A percentile compares a stretch with the other conserved stretches of the same genome.
These are phyloP conservation scores for Todiramphus chloris DNA, from an alignment of 2,113 vertebrate species.

Conservation along the genomic window DNA sequence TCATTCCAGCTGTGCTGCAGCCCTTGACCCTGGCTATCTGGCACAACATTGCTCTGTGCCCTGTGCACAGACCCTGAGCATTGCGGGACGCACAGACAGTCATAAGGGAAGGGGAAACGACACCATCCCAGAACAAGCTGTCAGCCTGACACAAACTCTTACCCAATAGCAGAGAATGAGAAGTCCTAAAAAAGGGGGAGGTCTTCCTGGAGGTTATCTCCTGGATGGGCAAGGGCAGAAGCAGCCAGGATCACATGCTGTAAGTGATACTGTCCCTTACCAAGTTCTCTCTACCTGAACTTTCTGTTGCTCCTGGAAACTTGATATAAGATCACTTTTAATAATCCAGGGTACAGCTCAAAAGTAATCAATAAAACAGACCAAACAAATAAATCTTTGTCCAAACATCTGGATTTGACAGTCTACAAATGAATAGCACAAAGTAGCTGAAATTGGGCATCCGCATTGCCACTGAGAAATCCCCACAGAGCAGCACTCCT, in stretches of 20 bases:
- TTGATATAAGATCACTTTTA: neutral
- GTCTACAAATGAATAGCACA: neutral
- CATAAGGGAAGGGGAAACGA: neutral
- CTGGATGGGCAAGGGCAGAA: neutral
- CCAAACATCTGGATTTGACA: neutral
- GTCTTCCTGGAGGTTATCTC: neutral
- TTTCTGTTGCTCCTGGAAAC: neutral
- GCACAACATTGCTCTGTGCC: neutral
- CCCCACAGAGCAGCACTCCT: neutral
- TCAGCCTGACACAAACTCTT: neutral
- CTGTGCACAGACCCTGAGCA: rapidly evolving
- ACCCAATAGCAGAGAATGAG: neutral
- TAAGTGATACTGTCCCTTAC: neutral
- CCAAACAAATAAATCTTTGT: neutral
- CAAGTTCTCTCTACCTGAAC: neutral
- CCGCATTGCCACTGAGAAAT: neutral
- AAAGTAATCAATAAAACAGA: neutral
- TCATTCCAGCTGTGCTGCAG: neutral
- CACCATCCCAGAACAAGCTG: neutral
- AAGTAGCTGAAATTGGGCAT: neutral
- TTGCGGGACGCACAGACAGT: neutral
- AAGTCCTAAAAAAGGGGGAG: neutral
- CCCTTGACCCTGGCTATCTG: neutral
- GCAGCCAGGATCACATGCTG: neutral
- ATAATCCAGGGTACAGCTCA: neutral